A percentile compares a stretch with the other conserved stretches of the same genome.
These are phyloP conservation scores for Siderastrea radians DNA, from an alignment of 92 coral and sea anemone genomes.

Conservation along the genomic window DNA sequence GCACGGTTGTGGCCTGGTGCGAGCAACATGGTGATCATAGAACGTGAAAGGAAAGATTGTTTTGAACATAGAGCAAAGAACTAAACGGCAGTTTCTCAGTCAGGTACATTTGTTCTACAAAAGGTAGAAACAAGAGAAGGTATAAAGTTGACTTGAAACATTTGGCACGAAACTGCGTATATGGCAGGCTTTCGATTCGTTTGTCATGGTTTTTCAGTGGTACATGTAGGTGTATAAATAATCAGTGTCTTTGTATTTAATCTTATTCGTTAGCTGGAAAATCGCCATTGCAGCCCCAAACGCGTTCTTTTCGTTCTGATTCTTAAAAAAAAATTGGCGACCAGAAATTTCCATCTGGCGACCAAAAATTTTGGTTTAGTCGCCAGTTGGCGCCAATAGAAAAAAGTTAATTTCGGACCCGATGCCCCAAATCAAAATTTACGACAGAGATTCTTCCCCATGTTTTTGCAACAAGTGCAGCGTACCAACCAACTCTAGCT, in stretches of 20 bases:
- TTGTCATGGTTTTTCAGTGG: slow-evolving; percentile 35
- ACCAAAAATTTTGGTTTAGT: slow-evolving; percentile 16
- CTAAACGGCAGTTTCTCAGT: slow-evolving; percentile 33
- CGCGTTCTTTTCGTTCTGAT: neutral
- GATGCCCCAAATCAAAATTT: too few species aligned
- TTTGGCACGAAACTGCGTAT: slow-evolving; percentile 30
- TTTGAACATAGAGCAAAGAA: slow-evolving; percentile 37
- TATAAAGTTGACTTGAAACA: slow-evolving; percentile 39
- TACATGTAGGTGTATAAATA: neutral
- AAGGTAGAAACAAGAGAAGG: slow-evolving; percentile 22
- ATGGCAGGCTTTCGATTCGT: slow-evolving; percentile 35
- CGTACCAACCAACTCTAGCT: too few species aligned
- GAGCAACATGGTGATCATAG: slow-evolving; percentile 36
- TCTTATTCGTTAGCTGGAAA: slow-evolving; percentile 37
- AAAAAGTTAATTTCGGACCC: slow-evolving; percentile 9
- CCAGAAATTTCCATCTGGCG: slow-evolving; percentile 12
- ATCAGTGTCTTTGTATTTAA: slow-evolving; percentile 19
- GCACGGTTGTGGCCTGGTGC: slow-evolving; percentile 67
- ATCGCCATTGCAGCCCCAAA: neutral
- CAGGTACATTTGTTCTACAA: slow-evolving; percentile 16
- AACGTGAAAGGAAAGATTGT: slow-evolving; percentile 16
- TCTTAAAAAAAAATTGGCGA: slow-evolving; percentile 36
- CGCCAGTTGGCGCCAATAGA: slow-evolving; percentile 10
- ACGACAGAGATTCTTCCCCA: too few species aligned
- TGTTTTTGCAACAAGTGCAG: too few species aligned